Percentiles rank a stretch among this genome's conserved stretches.
These are phyloP conservation scores for Micromesistius poutassou DNA, from an alignment of 2,797 vertebrate species.

Conservation along the genomic window DNA sequence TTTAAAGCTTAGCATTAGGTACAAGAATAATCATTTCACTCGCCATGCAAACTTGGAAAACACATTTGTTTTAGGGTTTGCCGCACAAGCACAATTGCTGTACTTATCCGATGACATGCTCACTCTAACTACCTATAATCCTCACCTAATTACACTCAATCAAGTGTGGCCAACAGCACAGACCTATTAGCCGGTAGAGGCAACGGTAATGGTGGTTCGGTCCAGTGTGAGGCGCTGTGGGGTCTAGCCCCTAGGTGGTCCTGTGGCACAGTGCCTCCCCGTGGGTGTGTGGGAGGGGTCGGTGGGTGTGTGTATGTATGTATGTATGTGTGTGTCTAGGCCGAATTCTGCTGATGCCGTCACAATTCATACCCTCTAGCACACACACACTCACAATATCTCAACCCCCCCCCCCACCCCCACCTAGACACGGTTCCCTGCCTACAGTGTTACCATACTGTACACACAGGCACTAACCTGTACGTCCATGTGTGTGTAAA, in stretches of 20 bases:
- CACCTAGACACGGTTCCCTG: neutral
- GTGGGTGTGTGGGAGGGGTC: neutral
- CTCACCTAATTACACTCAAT: neutral
- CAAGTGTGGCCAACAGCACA: neutral
- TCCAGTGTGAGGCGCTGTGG: neutral
- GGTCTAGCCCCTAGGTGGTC: too few relatives aligned
- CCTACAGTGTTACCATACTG: neutral
- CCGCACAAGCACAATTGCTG: neutral
- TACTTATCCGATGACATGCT: neutral
- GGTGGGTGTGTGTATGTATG: neutral
- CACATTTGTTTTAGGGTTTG: neutral
- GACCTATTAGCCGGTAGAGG: neutral
- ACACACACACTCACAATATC: constrained; percentile 13
- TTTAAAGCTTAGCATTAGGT: neutral
- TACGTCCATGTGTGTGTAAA: neutral
- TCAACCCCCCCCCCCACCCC: neutral
- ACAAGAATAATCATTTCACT: neutral
- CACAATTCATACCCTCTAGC: constrained; percentile 24
- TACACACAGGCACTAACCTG: constrained; percentile 6
- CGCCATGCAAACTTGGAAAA: neutral
- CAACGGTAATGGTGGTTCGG: neutral
- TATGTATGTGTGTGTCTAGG: neutral
- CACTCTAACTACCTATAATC: neutral
- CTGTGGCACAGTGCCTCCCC: neutral
- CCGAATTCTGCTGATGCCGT: constrained; percentile 8